Evolutionary conservation across 2,888 invertebrate genomes (phyloP).

Genomic region (Acleris emargana): DNA sequence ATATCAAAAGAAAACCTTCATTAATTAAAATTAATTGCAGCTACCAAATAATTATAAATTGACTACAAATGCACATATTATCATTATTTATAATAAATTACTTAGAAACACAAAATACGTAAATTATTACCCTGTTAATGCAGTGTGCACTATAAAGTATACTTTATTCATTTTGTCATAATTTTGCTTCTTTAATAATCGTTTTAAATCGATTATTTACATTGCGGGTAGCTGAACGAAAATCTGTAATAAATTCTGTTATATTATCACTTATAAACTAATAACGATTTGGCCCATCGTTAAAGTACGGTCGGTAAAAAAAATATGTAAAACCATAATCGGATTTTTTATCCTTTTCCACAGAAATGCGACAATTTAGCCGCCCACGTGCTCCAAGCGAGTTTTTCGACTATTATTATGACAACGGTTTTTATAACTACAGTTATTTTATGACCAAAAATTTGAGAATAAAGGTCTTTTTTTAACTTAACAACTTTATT

Average conservation of each 20-base stretch:
- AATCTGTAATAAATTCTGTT: slow-evolving; percentile 8
- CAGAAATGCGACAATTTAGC: slow-evolving; percentile 10
- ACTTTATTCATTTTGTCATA: not conserved
- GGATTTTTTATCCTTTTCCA: slow-evolving; percentile 13
- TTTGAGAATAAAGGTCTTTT: slow-evolving; percentile 8
- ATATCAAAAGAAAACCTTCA: no score
- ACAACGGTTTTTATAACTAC: slow-evolving; percentile 14
- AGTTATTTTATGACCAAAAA: slow-evolving; percentile 1
- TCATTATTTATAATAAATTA: no score
- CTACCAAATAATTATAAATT: no score
- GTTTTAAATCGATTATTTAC: slow-evolving; percentile 6
- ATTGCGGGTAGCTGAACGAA: slow-evolving; percentile 2
- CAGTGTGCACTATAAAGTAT: not conserved
- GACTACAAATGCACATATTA: no score
- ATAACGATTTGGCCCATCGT: slow-evolving; percentile 27
- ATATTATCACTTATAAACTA: slow-evolving; percentile 31
- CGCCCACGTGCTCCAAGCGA: slow-evolving; percentile 17
- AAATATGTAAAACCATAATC: slow-evolving; percentile 17
- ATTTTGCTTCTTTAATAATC: not conserved
- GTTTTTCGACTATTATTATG: slow-evolving; percentile 14
- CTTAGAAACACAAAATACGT: no score
- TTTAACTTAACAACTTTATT: slow-evolving; percentile 15
- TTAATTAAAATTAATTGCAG: no score
- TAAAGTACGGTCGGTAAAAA: slow-evolving; percentile 10
- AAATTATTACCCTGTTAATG: not conserved